Evolutionary conservation across 2,888 invertebrate species (phyloP).

Genomic region (Chalcosyrphus nemorum): DNA sequence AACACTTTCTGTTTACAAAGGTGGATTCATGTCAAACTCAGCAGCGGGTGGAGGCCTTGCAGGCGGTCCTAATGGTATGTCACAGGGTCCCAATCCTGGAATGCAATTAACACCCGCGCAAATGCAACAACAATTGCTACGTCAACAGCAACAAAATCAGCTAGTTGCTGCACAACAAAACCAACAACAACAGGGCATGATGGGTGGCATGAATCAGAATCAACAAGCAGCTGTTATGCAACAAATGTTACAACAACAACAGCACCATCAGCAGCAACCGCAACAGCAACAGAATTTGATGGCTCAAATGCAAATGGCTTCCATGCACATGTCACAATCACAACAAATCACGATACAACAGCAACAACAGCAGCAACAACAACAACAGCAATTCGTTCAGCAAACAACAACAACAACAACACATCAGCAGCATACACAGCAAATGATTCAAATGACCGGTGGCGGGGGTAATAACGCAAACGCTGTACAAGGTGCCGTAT

Average conservation of each 20-base stretch:
- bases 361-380: constrained; percentile 77
- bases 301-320: constrained; percentile 84
- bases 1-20: constrained; percentile 67
- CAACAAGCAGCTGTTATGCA: constrained; percentile 73
- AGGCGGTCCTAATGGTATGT: constrained; percentile 73
- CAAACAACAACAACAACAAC: constrained; percentile 78
- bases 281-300: constrained; percentile 78
- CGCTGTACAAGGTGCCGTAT: constrained; percentile 55
- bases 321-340: constrained; percentile 88
- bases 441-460: constrained; percentile 79
- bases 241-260: constrained; percentile 82
- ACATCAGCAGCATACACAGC: constrained; percentile 79
- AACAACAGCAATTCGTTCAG: constrained; percentile 80
- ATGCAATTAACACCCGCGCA: constrained; percentile 82
- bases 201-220: constrained; percentile 58
- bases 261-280: constrained; percentile 78
- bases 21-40: constrained; percentile 80
- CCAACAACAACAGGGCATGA: constrained; percentile 76
- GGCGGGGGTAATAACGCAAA: constrained; percentile 55
- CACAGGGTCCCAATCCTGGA: constrained; percentile 77
- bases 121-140: constrained; percentile 83
- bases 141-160: constrained; percentile 81
- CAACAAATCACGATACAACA: constrained; percentile 85
- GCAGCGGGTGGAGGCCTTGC: constrained; percentile 72
- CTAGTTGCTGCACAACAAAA: constrained; percentile 80